Evolutionary conservation across 2,888 invertebrate genomes (phyloP), one percentile per base, ranked within the genome.

Genomic region (Oxystoma pomonae): DNA sequence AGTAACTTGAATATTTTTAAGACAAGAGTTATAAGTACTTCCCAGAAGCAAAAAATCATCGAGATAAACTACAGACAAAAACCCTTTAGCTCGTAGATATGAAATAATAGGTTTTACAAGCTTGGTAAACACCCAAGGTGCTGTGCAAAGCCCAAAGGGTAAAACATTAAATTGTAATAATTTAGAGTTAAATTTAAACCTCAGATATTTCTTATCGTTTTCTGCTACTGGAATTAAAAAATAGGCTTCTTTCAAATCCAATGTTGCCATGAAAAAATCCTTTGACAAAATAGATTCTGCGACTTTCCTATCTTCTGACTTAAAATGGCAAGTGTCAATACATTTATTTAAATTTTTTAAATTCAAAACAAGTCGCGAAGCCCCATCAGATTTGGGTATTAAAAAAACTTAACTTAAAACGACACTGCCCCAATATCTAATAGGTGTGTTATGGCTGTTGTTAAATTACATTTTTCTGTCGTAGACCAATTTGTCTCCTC

Each of bases 271-370:
- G 12, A 35, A 35, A 35, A 12, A 3, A 3, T 35, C 60, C 7
- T 60, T 35, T 35, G 35, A 35, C 3, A 35, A 35, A 7, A 35
- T 7, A 35, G 5, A 7, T 35, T 35, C 12, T 7, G 35, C 35
- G 12, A 12, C 12, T 35, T 35, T 35, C 35, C 35, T 35, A 35
- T 35, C 3, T 35, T 35, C 12, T 3, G 12, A 12, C 12, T 35
- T 35, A 35, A 35, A n/a, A n/a, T n/a, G n/a, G n/a, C n/a, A n/a
- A n/a, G 66, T 65, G 19, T 55, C 21, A 18, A 73, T 57, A 60
- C 62, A 73, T 53, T 65, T 55, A 56, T 72, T 72, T 19, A 72
- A 58, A 0, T 56, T 18, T 60, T 70, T 71, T 19, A 70, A 35
- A 12, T 35, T 35, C 12, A 35, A 35, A 35, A 35, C 35, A 7